A percentile compares a stretch with the other conserved stretches of the same genome.
These are phyloP conservation scores for Pempheris klunzingeri DNA, from an alignment of 2,797 vertebrate species.

Conservation along the genomic window DNA sequence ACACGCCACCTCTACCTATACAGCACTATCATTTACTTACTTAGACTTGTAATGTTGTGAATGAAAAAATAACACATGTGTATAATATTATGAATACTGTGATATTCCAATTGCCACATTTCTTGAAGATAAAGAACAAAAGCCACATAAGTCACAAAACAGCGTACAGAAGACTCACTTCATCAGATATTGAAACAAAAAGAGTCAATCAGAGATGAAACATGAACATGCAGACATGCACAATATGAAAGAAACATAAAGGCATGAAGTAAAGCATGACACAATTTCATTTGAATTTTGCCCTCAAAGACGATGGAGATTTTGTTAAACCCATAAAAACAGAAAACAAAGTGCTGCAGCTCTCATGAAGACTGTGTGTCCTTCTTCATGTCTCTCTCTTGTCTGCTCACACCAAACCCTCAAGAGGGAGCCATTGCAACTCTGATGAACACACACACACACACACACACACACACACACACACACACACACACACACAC, in stretches of 20 bases:
- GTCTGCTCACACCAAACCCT: slow-evolving; percentile 48
- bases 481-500: too few species aligned
- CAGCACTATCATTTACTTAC: not conserved
- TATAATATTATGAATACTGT: not conserved
- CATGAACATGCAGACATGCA: not conserved
- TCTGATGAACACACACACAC: slow-evolving; percentile 51
- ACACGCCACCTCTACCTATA: not conserved
- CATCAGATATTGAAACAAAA: not conserved
- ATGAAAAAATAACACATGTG: not conserved
- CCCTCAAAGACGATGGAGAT: not conserved
- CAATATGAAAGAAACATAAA: not conserved
- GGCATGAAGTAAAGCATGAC: not conserved
- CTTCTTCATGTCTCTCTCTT: not conserved
- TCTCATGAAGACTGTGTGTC: too few species aligned
- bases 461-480: too few species aligned
- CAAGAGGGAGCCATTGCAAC: slow-evolving; percentile 79
- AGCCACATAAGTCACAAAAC: not conserved
- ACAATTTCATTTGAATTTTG: not conserved
- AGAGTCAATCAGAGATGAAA: not conserved
- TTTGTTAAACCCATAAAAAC: not conserved
- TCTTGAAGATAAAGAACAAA: not conserved
- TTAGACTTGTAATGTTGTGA: not conserved
- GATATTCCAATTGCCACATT: not conserved
- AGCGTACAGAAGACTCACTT: too few species aligned
- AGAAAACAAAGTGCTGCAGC: not conserved